Conservation (phyloP, 2,797 vertebrate genomes). For the Benthosema pterotum region DNA sequence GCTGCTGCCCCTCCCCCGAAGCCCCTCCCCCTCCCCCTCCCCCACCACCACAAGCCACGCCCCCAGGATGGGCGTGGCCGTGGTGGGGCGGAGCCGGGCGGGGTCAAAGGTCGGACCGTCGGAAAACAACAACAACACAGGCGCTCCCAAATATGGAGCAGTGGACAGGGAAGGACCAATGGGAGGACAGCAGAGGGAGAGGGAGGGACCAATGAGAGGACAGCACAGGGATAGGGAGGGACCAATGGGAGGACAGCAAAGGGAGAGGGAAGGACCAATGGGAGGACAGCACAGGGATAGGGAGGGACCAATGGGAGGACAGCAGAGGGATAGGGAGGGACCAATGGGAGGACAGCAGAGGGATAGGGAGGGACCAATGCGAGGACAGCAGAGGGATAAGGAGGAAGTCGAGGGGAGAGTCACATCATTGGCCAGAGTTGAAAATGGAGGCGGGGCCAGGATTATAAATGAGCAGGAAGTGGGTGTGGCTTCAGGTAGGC, state of each 20-base stretch:
- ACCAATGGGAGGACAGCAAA: constrained; percentile 9
- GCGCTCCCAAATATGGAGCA: too few species aligned
- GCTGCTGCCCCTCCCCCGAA: constrained; percentile 67
- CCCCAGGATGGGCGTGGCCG: constrained; percentile 71
- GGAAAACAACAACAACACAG: too few species aligned
- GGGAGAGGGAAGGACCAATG: constrained; percentile 36
- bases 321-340: background rate
- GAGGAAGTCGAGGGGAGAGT: too few species aligned
- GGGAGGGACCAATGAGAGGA: constrained; percentile 44
- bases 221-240: constrained; percentile 36
- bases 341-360: constrained; percentile 1
- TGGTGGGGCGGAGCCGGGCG: constrained; percentile 68
- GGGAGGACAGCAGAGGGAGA: constrained; percentile 40
- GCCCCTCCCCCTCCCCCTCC: constrained; percentile 67
- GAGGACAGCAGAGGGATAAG: too few species aligned
- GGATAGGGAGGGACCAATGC: too few species aligned
- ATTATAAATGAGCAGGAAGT: too few species aligned
- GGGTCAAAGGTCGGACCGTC: constrained; percentile 69
- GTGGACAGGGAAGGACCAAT: constrained; percentile 45
- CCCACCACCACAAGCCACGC: constrained; percentile 60
- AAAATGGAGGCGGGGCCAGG: too few species aligned
- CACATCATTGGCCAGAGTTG: too few species aligned
- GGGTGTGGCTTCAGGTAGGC: too few species aligned
- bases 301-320: constrained; percentile 43
- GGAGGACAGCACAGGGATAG: constrained; percentile 27